A percentile compares a stretch with the other conserved stretches of the same genome.
These are phyloP conservation scores for Ectropis grisescens DNA, from an alignment of 1,140 invertebrate species.

Conservation along the genomic window DNA sequence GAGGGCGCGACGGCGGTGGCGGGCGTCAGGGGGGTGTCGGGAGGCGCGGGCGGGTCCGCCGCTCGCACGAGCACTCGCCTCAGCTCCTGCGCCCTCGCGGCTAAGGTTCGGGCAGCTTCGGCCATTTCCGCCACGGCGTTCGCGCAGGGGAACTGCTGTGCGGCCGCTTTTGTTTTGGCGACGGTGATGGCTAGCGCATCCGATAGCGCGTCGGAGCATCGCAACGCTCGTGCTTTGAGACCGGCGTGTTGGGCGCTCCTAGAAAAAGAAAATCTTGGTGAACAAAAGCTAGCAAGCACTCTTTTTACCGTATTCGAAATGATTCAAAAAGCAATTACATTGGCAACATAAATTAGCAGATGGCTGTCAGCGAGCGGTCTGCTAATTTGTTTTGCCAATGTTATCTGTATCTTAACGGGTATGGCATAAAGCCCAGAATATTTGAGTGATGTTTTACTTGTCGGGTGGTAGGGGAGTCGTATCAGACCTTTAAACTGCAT, in stretches of 20 bases:
- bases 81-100: slow-evolving; percentile 41
- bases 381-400: no score
- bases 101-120: slow-evolving; percentile 76
- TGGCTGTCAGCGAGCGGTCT: no score
- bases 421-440: no score
- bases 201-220: slow-evolving; percentile 86
- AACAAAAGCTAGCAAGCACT: no score
- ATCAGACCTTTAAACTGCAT: no score
- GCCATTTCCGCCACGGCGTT: slow-evolving; percentile 94
- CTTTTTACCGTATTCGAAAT: no score
- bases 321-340: no score
- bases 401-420: no score
- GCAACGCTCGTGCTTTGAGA: slow-evolving; percentile 79
- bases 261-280: slow-evolving; percentile 11
- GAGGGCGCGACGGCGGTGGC: slow-evolving; percentile 41
- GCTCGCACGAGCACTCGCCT: slow-evolving; percentile 36
- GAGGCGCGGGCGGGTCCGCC: slow-evolving; percentile 33
- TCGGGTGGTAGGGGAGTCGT: no score
- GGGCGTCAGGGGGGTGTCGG: slow-evolving; percentile 24
- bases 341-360: no score
- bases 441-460: no score
- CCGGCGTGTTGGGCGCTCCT: slow-evolving; percentile 81
- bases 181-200: slow-evolving; percentile 88
- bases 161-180: slow-evolving; percentile 89
- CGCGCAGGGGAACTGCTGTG: slow-evolving; percentile 91